Evolutionary conservation across 2,113 vertebrate species (phyloP), one percentile per base, ranked within the genome.

Genomic region (Tupaia tana): DNA sequence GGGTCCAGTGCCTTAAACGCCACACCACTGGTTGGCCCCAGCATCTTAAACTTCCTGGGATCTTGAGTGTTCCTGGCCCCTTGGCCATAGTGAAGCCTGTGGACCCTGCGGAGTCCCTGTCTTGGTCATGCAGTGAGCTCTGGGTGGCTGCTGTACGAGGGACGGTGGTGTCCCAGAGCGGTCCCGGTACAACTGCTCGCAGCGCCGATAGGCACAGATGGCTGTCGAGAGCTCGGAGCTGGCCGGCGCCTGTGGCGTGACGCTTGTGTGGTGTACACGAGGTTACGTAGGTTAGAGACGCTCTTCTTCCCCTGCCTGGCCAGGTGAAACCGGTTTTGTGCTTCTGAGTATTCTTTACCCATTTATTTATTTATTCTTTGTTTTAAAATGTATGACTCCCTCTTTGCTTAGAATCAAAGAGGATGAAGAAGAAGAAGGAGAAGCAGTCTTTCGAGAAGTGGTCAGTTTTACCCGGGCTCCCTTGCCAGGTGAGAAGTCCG

Each of bases 401-500:
- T 87, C 58, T 91, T 66, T 86, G n/a, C 34, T 77, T 66, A 98
- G 97, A 58, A 43, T 29, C 15, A 63, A 75, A 43, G 92, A 94
- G 61, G 74, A 56, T 1, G 70, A 52, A 12, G 91, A 69, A 12
- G 91, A 69, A 27, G 91, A 79, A 43, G 43, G 43, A 34, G 97
- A 16, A 58, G 54, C 91, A 0, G 93, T 90, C 31, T 97, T 97
- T 43, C 91, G 73, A 31, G 96, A 97, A 27, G 93, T 97, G 79
- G 97, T 98, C 71, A 78, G 19, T 79, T 97, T 97, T 54, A 78
- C 66, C 19, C 81, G 85, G 0, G 88, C 81, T 9, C 97, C 97
- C 56, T 25, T 98, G 94, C 97, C 97, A 93, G 97, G 98, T 98
- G 84, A 98, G 96, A 73, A 16, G n/a, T 27, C 11, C 0, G 19